Conservation (phyloP, 2,797 vertebrate genomes). For the Nyctibius grandis region DNA sequence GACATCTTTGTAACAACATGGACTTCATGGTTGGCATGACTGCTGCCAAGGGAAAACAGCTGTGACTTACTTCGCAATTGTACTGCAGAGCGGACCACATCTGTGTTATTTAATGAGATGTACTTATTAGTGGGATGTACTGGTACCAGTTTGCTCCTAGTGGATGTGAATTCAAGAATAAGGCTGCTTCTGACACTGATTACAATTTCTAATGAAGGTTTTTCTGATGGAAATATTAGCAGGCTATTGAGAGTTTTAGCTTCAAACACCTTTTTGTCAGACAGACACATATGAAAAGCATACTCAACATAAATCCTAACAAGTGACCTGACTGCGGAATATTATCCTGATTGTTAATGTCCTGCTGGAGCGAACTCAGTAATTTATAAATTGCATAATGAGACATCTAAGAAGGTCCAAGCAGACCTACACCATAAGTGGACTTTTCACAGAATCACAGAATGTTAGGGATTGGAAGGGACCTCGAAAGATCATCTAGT, state of each 20-base stretch:
- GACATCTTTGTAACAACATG: background rate
- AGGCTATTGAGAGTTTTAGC: background rate
- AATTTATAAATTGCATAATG: background rate
- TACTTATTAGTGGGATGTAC: background rate
- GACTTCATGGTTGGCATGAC: background rate
- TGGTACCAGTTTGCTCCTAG: background rate
- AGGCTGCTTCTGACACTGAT: background rate
- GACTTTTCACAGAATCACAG: no score
- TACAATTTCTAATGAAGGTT: background rate
- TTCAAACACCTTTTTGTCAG: background rate
- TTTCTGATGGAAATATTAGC: background rate
- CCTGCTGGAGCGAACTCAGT: background rate
- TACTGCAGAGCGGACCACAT: background rate
- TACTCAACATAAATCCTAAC: background rate
- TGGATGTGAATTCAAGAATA: background rate
- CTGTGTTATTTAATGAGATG: background rate
- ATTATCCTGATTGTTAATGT: background rate
- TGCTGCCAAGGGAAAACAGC: constrained; percentile 17
- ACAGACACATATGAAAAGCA: background rate
- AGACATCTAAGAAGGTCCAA: background rate
- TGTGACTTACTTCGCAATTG: background rate
- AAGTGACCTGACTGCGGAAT: background rate
- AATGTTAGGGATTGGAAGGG: no score
- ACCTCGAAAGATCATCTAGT: no score
- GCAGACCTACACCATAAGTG: background rate